Evolutionary conservation across 2,888 invertebrate genomes (phyloP).

Genomic region (Pseudococcus jackbeardsleyi): DNA sequence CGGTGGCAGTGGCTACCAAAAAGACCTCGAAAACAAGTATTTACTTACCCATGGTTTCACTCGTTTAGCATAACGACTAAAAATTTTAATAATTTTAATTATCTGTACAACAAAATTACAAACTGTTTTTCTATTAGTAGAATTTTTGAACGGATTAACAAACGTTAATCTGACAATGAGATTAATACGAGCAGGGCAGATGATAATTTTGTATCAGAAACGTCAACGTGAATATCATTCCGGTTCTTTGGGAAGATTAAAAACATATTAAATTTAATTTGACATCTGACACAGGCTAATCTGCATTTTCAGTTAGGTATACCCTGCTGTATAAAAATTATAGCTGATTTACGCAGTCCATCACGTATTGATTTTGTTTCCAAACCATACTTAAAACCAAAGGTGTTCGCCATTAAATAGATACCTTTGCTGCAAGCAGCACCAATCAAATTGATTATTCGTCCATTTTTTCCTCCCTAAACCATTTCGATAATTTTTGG

Average conservation of each 20-base stretch:
- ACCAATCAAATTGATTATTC: constrained; percentile 48
- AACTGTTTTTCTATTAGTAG: constrained; percentile 39
- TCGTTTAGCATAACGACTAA: background rate
- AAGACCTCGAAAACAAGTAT: background rate
- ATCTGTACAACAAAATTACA: constrained; percentile 34
- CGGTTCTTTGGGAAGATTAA: constrained; percentile 5
- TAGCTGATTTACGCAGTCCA: background rate
- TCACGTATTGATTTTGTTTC: constrained; percentile 45
- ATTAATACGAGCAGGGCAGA: constrained; percentile 43
- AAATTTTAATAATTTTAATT: constrained; percentile 34
- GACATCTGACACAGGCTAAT: constrained; percentile 44
- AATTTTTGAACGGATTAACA: constrained; percentile 31
- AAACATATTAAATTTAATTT: constrained; percentile 54
- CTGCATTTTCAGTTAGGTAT: background rate
- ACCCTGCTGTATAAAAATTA: background rate
- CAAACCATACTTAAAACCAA: background rate
- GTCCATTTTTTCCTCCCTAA: background rate
- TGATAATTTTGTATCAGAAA: constrained; percentile 35
- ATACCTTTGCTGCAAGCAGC: background rate
- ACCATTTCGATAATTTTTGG: constrained; percentile 30
- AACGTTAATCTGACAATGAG: constrained; percentile 33
- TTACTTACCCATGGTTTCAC: background rate
- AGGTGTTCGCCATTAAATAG: constrained; percentile 47
- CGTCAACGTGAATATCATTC: constrained; percentile 5
- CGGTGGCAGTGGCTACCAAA: background rate